Evolutionary conservation across 2,113 vertebrate genomes (phyloP), one percentile per base, ranked within the genome.

Genomic region (Thryonomys swinderianus): DNA sequence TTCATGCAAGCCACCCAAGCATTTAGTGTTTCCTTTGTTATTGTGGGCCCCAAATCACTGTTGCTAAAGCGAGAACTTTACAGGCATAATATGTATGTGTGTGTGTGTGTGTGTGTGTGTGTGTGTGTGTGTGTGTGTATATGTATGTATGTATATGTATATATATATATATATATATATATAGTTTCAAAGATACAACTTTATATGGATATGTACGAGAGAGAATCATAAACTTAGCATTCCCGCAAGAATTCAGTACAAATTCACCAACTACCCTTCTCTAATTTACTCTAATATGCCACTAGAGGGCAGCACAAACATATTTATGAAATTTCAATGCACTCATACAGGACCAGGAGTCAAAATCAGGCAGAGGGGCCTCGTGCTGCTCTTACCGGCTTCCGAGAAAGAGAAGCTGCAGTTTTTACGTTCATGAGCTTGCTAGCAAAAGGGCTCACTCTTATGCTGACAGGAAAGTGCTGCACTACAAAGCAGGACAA

Each of bases 301-400:
- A 92, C 95, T 94, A 96, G 97, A 97, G 93, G 96, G 90, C 1
- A 92, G 95, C 51, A 96, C 61, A 92, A 27, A 53, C 96, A 61
- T n/a, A 92, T 59, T 76, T 95, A 55, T 90, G 45, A 88, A 7
- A 27, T 7, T 90, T 21, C 17, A 40, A 25, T 64, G 79, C 30
- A 30, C 1, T 18, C 51, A 42, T 11, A 17, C 1, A 66, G 62
- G 37, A 55, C 61, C 37, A 32, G 30, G 45, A 87, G 13, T 45
- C 57, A 86, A 45, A 18, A 92, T n/a, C 1, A 45, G 34, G 42
- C 21, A 48, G 62, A 11, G 13, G 11, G 45, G 40, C 16, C 0
- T 14, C 11, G 11, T 81, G 69, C 42, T 85, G 10, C 18, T 57
- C 7, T 1, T 17, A 30, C 3, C 48, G 18, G 3, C 62, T 64